A percentile compares a stretch with the other conserved stretches of the same genome.
Evolutionary conservation across 2,797 vertebrate species (phyloP).

Genomic region (Masticophis lateralis): DNA sequence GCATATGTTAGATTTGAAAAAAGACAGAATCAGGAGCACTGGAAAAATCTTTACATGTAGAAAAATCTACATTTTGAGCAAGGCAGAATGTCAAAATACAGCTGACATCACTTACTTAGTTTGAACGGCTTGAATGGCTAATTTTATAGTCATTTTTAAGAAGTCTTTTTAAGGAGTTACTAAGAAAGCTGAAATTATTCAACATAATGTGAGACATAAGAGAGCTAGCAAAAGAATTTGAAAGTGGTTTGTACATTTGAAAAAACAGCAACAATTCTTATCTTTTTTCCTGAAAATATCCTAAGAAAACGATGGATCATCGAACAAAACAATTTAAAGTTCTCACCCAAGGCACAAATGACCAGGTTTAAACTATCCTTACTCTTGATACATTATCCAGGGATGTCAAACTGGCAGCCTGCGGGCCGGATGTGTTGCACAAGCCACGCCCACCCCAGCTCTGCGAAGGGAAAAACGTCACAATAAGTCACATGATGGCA

Average conservation of each 20-base stretch:
- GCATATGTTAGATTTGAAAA: neutral
- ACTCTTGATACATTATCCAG: neutral
- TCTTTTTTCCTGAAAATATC: neutral
- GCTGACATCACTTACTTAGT: neutral
- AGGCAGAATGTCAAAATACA: neutral
- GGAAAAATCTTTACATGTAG: neutral
- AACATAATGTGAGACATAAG: neutral
- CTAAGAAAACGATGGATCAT: neutral
- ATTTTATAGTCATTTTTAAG: neutral
- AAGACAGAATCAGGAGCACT: neutral
- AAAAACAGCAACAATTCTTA: neutral
- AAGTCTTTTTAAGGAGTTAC: neutral
- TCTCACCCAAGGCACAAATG: neutral
- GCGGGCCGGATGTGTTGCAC: too few species aligned
- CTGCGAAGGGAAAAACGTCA: too few species aligned
- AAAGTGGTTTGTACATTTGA: neutral
- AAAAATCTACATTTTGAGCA: neutral
- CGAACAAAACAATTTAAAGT: neutral
- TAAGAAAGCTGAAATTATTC: neutral
- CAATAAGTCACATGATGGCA: too few species aligned
- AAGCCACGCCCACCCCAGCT: too few species aligned
- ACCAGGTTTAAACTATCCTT: neutral
- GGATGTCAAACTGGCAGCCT: too few species aligned
- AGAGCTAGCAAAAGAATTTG: neutral
- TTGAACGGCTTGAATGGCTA: neutral